Evolutionary conservation across 2,888 invertebrate species (phyloP).

Genomic region (Trisateles emortualis): DNA sequence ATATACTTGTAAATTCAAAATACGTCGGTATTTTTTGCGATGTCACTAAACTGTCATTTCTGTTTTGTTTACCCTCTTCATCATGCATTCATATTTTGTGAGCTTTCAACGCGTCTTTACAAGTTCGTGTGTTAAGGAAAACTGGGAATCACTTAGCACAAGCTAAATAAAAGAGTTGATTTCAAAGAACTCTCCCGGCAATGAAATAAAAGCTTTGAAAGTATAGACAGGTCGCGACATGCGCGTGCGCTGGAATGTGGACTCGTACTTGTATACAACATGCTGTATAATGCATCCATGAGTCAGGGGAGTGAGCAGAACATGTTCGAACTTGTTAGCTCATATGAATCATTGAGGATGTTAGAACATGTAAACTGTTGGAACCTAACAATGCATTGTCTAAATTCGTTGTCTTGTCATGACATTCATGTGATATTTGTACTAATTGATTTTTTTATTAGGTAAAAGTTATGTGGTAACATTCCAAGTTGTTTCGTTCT

Average conservation of each 20-base stretch:
- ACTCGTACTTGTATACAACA: not conserved
- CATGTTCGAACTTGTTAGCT: constrained; percentile 29
- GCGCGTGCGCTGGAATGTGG: constrained; percentile 19
- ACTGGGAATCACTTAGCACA: constrained; percentile 18
- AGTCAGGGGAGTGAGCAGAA: constrained; percentile 25
- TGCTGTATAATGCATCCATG: constrained; percentile 18
- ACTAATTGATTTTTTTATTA: no score
- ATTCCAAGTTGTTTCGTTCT: no score
- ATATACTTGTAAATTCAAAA: no score
- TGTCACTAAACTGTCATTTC: no score
- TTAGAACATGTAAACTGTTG: not conserved
- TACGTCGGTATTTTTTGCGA: no score
- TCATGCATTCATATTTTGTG: not conserved
- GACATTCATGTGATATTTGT: not conserved
- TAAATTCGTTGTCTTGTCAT: not conserved
- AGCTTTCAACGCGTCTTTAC: constrained; percentile 22
- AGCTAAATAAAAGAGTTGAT: constrained; percentile 21
- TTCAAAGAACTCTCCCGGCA: constrained; percentile 36
- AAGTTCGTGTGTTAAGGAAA: constrained; percentile 34
- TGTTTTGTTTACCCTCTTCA: no score
- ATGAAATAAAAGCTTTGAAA: constrained; percentile 40
- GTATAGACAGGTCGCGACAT: constrained; percentile 36
- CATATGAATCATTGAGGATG: constrained; percentile 27
- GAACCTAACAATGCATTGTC: constrained; percentile 13
- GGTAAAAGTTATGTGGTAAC: no score